Evolutionary conservation across 1,140 invertebrate genomes (phyloP).

Genomic region (Artemia franciscana): DNA sequence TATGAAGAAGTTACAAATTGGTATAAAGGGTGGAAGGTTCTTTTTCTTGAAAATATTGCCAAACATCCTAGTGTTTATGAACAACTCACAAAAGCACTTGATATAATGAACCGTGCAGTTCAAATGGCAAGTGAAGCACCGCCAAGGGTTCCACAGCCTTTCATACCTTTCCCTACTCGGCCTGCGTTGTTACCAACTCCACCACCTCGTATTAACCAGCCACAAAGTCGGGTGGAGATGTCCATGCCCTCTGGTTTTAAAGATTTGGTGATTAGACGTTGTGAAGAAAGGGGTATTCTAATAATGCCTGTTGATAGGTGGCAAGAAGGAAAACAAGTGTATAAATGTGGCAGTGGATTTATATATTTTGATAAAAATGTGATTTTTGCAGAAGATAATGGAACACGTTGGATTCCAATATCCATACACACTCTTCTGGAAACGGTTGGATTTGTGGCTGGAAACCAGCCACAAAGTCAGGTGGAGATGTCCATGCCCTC

Average conservation of each 20-base stretch:
- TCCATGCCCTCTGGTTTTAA: constrained; percentile 55
- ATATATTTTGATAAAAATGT: constrained; percentile 48
- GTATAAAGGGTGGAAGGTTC: constrained; percentile 67
- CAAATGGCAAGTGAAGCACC: constrained; percentile 22
- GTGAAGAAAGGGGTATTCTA: constrained; percentile 61
- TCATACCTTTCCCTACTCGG: background rate
- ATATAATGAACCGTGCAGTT: constrained; percentile 70
- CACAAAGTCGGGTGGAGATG: constrained; percentile 25
- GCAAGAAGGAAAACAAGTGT: constrained; percentile 60
- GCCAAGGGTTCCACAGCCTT: constrained; percentile 13
- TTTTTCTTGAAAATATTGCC: constrained; percentile 40
- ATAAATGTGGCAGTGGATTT: constrained; percentile 46
- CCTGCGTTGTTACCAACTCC: constrained; percentile 14
- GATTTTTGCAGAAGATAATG: constrained; percentile 33
- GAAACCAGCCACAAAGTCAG: no score
- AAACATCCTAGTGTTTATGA: constrained; percentile 44
- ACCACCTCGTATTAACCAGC: constrained; percentile 22
- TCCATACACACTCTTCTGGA: no score
- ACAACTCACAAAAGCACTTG: constrained; percentile 61
- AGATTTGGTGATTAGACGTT: constrained; percentile 63
- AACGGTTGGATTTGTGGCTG: no score
- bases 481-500: constrained; percentile 37
- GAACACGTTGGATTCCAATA: constrained; percentile 39
- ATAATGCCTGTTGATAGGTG: constrained; percentile 63
- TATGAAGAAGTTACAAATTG: constrained; percentile 62